phyloP scores from a whole-genome alignment of 2,888 invertebrate species.

The Apamea sordens region DNA sequence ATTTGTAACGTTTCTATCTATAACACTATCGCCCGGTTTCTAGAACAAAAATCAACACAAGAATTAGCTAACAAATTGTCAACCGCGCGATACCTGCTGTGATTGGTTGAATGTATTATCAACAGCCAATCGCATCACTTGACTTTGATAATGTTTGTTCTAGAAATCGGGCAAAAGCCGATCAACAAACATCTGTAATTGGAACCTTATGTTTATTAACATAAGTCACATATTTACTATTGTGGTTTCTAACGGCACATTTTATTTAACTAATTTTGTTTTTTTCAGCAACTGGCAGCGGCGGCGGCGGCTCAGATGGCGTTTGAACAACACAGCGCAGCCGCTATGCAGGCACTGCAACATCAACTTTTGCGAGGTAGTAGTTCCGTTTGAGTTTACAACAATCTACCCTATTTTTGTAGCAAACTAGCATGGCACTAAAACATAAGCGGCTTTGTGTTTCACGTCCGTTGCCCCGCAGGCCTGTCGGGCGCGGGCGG shows the following conservation, averaged over 20 bases:
- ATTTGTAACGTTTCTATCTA: neutral
- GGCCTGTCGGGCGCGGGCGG: slow-evolving; percentile 89
- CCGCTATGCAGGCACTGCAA: slow-evolving; percentile 95
- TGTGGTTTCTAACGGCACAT: neutral
- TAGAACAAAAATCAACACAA: neutral
- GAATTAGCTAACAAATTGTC: too few species aligned
- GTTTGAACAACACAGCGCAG: slow-evolving; percentile 90
- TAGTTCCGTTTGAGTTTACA: slow-evolving; percentile 52
- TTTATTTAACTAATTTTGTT: neutral
- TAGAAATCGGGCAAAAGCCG: neutral
- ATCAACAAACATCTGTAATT: neutral
- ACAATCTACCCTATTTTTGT: neutral
- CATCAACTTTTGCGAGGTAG: slow-evolving; percentile 95
- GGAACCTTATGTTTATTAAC: neutral
- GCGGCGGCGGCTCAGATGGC: slow-evolving; percentile 90
- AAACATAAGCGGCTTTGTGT: neutral
- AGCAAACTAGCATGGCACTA: neutral
- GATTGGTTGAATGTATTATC: neutral
- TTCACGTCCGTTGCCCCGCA: slow-evolving; percentile 62
- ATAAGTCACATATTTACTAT: neutral
- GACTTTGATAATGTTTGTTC: too few species aligned
- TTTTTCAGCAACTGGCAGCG: slow-evolving; percentile 81
- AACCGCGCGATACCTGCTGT: neutral
- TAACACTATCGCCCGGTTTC: neutral
- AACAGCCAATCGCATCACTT: neutral